Evolutionary conservation across 1,140 invertebrate species (phyloP).

Genomic region (Amyelois transitella): DNA sequence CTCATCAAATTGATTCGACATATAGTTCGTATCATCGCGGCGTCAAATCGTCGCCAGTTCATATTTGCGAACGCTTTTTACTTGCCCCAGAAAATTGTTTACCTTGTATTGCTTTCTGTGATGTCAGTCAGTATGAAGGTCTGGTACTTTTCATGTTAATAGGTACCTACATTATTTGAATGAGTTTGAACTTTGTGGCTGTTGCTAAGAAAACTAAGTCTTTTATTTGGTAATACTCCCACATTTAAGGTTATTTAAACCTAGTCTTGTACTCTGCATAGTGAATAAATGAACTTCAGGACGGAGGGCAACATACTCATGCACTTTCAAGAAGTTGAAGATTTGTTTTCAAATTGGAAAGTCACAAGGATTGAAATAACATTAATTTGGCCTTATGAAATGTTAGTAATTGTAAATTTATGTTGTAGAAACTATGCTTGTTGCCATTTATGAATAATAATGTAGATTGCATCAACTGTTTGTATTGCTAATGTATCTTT

Average conservation of each 20-base stretch:
- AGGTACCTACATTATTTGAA: no score
- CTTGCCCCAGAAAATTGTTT: neutral
- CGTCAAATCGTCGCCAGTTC: neutral
- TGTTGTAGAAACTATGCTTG: neutral
- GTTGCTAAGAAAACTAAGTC: neutral
- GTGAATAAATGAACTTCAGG: constrained; percentile 18
- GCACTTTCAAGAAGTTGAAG: constrained; percentile 20
- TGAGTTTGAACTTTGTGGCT: neutral
- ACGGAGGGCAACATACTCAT: constrained; percentile 17
- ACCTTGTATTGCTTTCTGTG: neutral
- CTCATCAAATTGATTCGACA: neutral
- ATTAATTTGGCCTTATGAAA: constrained; percentile 23
- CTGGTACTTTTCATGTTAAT: neutral
- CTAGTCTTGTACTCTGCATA: constrained; percentile 6
- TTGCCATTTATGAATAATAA: neutral
- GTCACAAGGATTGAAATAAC: constrained; percentile 18
- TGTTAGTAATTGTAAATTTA: constrained; percentile 23
- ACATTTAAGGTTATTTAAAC: neutral
- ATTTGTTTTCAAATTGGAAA: constrained; percentile 16
- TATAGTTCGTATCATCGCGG: neutral
- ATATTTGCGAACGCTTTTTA: neutral
- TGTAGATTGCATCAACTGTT: neutral
- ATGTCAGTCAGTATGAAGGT: neutral
- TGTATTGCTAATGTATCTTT: neutral
- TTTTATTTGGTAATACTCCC: neutral